phyloP scores from a whole-genome alignment of 2,888 invertebrate genomes.

The Cepaea hortensis region DNA sequence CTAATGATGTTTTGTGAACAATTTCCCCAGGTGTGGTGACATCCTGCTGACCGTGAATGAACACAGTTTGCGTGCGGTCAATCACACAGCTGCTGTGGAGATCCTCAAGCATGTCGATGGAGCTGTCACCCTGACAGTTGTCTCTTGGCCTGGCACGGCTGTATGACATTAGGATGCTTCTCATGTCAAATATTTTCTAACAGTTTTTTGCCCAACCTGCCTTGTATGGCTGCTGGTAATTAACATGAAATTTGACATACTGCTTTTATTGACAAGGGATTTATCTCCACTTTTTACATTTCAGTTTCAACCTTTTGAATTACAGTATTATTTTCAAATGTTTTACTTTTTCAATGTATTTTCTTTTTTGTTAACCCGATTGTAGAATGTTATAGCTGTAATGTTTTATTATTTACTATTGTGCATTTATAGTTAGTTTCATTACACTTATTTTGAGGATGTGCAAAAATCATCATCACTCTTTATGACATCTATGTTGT shows the following conservation, averaged over 20 bases:
- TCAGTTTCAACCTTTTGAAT: too few relatives aligned
- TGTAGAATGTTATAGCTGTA: too few relatives aligned
- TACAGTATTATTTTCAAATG: too few relatives aligned
- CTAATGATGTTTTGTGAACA: neutral
- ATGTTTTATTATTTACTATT: too few relatives aligned
- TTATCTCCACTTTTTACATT: too few relatives aligned
- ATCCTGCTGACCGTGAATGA: slow-evolving; percentile 77
- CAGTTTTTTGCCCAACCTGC: neutral
- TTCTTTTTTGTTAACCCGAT: too few relatives aligned
- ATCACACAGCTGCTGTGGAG: slow-evolving; percentile 76
- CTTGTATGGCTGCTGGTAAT: too few relatives aligned
- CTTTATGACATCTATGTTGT: too few relatives aligned
- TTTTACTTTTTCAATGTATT: too few relatives aligned
- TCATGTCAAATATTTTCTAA: neutral
- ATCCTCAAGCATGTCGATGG: slow-evolving; percentile 76
- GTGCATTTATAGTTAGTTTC: neutral
- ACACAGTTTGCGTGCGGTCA: slow-evolving; percentile 74
- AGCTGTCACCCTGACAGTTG: slow-evolving; percentile 76
- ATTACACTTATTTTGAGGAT: neutral
- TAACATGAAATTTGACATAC: too few relatives aligned
- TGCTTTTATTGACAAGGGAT: too few relatives aligned
- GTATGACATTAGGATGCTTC: slow-evolving; percentile 62
- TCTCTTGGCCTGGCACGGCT: slow-evolving; percentile 78
- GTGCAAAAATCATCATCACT: too few relatives aligned
- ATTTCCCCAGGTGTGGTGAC: slow-evolving; percentile 77